Evolutionary conservation across 1,140 invertebrate species (phyloP).

Genomic region (Pemphigus obesinymphae): DNA sequence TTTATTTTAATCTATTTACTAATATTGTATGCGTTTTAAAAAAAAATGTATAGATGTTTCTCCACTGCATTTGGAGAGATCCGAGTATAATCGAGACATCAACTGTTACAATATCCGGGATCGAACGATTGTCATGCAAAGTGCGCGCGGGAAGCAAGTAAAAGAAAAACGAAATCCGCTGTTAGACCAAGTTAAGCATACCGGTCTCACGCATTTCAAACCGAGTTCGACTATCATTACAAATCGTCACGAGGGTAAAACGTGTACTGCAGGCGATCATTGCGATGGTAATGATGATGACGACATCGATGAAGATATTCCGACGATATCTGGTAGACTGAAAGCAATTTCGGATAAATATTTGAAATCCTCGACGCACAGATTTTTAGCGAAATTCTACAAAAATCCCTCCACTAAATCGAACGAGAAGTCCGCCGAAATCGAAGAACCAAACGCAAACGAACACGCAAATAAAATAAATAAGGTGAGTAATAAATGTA

Average conservation of each 20-base stretch:
- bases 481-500: conserved; percentile 16
- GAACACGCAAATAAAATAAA: not conserved
- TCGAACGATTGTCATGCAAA: conserved; percentile 7
- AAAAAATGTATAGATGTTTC: not conserved
- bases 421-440: not conserved
- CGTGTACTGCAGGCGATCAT: not conserved
- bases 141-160: not conserved
- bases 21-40: not conserved
- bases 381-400: conserved; percentile 65
- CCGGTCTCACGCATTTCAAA: conserved; percentile 63
- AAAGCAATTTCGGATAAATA: conserved; percentile 65
- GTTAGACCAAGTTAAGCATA: conserved; percentile 66
- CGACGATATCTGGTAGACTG: conserved; percentile 53
- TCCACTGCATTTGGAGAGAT: not conserved
- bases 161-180: conserved; percentile 63
- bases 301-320: not conserved
- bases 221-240: not conserved
- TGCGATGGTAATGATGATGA: not conserved
- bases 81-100: not conserved
- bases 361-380: conserved; percentile 63
- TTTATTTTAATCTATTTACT: too few relatives aligned
- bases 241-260: not conserved
- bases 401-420: conserved; percentile 50
- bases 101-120: conserved; percentile 21
- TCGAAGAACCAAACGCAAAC: not conserved